Evolutionary conservation across 2,888 invertebrate species (phyloP).

Genomic region (Drosophila testacea): DNA sequence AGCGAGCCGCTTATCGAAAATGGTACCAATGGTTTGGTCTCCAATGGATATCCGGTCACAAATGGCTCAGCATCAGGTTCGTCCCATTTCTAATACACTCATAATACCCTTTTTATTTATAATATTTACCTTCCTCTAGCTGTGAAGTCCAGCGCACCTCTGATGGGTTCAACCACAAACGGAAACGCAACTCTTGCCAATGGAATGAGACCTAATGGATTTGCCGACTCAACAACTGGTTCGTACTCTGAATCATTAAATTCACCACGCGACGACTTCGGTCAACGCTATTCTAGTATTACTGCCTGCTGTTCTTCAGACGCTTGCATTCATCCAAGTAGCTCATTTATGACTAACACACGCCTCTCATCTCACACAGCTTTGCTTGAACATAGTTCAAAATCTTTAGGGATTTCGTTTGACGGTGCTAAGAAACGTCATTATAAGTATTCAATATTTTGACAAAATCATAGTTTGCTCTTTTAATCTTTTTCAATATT

Average conservation of each 20-base stretch:
- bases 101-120: no score
- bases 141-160: conserved; percentile 51
- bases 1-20: conserved; percentile 40
- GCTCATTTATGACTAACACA: conserved; percentile 64
- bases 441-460: conserved; percentile 81
- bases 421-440: conserved; percentile 71
- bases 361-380: conserved; percentile 67
- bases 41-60: conserved; percentile 36
- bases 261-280: conserved; percentile 35
- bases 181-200: conserved; percentile 54
- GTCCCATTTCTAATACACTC: neutral
- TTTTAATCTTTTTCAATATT: neutral
- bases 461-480: neutral
- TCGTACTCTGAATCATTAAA: conserved; percentile 63
- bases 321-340: conserved; percentile 62
- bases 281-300: conserved; percentile 59
- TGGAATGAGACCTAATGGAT: conserved; percentile 62
- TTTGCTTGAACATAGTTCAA: conserved; percentile 70
- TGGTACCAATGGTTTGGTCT: conserved; percentile 35
- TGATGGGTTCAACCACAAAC: conserved; percentile 51
- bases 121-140: conserved; percentile 7
- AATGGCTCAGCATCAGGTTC: conserved; percentile 43
- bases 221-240: conserved; percentile 77
- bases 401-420: conserved; percentile 41
- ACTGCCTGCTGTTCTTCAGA: conserved; percentile 62